Percentiles rank a stretch among this genome's conserved stretches.
Conservation (phyloP, 2,113 vertebrate genomes). For the Anarhynchus alexandrinus region DNA sequence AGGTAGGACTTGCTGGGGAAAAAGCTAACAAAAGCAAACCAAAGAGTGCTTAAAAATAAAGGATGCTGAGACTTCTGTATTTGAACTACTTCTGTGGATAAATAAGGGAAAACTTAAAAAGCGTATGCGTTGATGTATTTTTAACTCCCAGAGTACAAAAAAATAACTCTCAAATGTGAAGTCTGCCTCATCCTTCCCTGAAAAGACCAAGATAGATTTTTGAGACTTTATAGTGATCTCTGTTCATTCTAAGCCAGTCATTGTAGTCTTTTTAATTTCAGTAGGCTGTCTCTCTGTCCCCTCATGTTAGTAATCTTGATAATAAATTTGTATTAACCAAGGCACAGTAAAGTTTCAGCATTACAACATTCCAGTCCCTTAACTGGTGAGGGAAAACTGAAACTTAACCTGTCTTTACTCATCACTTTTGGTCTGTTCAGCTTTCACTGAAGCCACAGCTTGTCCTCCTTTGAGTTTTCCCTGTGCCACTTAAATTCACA, state of each 20-base stretch:
- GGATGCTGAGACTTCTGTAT: neutral
- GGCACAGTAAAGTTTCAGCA: neutral
- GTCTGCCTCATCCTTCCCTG: neutral
- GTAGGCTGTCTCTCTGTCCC: neutral
- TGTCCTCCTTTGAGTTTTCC: neutral
- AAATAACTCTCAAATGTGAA: neutral
- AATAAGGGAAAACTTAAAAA: neutral
- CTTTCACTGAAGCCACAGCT: neutral
- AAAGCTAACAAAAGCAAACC: neutral
- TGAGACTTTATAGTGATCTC: neutral
- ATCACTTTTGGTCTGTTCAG: neutral
- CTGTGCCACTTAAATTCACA: neutral
- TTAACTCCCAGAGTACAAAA: neutral
- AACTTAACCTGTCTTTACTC: neutral
- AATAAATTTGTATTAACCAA: neutral
- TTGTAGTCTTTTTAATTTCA: neutral
- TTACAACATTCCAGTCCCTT: neutral
- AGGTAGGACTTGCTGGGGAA: neutral
- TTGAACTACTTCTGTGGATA: neutral
- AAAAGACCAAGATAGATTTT: neutral
- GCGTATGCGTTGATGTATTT: neutral
- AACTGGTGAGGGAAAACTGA: neutral
- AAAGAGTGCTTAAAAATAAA: neutral
- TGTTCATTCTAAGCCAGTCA: no score
- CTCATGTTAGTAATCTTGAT: fast-evolving